These are phyloP conservation scores for Lucilia cuprina DNA, from an alignment of 1,140 invertebrate genomes.

Conservation along the genomic window DNA sequence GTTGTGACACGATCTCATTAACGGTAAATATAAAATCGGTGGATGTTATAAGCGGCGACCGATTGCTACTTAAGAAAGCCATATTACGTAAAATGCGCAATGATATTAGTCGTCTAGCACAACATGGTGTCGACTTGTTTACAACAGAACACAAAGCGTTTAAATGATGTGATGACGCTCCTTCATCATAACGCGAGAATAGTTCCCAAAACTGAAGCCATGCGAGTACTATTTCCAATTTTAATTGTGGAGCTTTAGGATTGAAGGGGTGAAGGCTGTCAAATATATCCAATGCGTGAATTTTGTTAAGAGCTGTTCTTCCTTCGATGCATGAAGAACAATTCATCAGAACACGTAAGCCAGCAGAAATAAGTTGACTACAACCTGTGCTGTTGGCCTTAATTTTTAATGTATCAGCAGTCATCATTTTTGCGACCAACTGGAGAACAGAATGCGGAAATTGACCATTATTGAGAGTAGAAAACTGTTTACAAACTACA, in stretches of 20 bases:
- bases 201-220: constrained; percentile 65
- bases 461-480: constrained; percentile 35
- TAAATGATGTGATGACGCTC: constrained; percentile 47
- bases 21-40: constrained; percentile 45
- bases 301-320: constrained; percentile 47
- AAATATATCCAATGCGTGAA: constrained; percentile 61
- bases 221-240: constrained; percentile 55
- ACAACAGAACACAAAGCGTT: constrained; percentile 44
- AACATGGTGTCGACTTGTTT: constrained; percentile 30
- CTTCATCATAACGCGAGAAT: constrained; percentile 62
- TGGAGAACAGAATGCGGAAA: constrained; percentile 50
- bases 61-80: constrained; percentile 49
- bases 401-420: constrained; percentile 50
- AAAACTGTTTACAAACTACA: constrained; percentile 51
- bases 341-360: constrained; percentile 50
- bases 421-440: constrained; percentile 47
- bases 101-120: constrained; percentile 40
- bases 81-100: constrained; percentile 56
- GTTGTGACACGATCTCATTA: constrained; percentile 42
- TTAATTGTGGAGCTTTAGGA: constrained; percentile 61
- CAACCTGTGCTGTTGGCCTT: constrained; percentile 31
- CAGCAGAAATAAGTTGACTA: constrained; percentile 39
- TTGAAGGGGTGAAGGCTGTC: constrained; percentile 57
- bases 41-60: constrained; percentile 41
- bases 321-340: constrained; percentile 54